Base-by-base conservation (phyloP, 2,797 vertebrate species). In the Pangasius mekongensis region DNA sequence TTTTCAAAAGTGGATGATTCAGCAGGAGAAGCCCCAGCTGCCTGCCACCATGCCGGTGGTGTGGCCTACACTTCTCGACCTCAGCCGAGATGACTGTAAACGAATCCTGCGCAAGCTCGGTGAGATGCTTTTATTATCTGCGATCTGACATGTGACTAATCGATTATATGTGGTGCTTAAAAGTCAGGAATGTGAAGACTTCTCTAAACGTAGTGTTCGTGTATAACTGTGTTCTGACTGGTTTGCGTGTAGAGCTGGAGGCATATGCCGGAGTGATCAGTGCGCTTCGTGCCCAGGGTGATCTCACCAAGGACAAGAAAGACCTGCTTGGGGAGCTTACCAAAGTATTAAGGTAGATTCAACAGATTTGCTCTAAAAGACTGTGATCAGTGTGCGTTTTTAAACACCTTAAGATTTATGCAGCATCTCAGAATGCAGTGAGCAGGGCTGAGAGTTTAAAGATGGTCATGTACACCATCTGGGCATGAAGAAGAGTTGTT, bases 71-170 rank as follows among this genome's bases (percentile, higher is more conserved):
- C 97, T 99, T 92, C 96, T 99, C 84, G 99, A 99, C 94, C 97
- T 99, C 93, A 98, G 98, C 94, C 97, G 98, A 91, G 99, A 99
- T 95, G 98, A 99, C 91, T 99, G 99, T 94, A 99, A 99, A 94
- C 96, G 99, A 91, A 98, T 99, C 93, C 98, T 99, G 90, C 97
- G 98, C 91, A 99, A 99, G 96, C 96, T 99, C 92, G 99, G 99
- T 99, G 95, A 92, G 94, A 18, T 52, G 9, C 69, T 54, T 24
- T 77, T 36, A 18, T 36, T 13, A n/a, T 36, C 30, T 52, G 13
- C 39, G 11, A 62, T 62, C 58, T 39, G 54, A 36, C 43, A 47
- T 47, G 39, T 74, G 39, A 47, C 16, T 39, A 22, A 36, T 36
- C 16, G 24, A 47, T 27, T 47, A 10, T 13, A 30, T 18, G 49